Evolutionary conservation across 2,888 invertebrate genomes (phyloP).

Genomic region (Crepidodera aurea): DNA sequence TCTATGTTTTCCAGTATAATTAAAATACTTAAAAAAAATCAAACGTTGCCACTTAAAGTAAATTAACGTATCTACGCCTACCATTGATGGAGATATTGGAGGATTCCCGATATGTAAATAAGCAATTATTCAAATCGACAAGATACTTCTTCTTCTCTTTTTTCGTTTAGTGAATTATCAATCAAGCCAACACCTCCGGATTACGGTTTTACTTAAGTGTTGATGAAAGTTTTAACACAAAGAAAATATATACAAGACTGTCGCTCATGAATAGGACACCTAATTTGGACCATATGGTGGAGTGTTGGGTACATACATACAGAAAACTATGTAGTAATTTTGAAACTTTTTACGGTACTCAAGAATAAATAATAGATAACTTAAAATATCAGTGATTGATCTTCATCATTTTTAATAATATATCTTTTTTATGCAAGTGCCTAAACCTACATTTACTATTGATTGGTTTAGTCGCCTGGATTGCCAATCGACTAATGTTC

Average conservation of each 20-base stretch:
- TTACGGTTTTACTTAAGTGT: slow-evolving; percentile 8
- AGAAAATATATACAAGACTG: not conserved
- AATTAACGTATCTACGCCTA: slow-evolving; percentile 12
- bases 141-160: slow-evolving; percentile 10
- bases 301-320: not conserved
- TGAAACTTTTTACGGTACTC: no score
- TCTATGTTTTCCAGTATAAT: slow-evolving; percentile 10
- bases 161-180: slow-evolving; percentile 14
- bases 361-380: no score
- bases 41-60: slow-evolving; percentile 18
- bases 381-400: no score
- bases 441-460: no score
- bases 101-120: slow-evolving; percentile 30
- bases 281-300: slow-evolving; percentile 5
- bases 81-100: slow-evolving; percentile 23
- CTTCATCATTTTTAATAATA: no score
- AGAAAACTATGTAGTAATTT: no score
- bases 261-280: slow-evolving; percentile 1
- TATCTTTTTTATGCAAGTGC: no score
- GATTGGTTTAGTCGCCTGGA: no score
- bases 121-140: slow-evolving; percentile 29
- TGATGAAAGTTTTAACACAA: slow-evolving; percentile 6
- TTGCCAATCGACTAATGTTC: no score
- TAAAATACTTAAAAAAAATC: slow-evolving; percentile 23
- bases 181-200: slow-evolving; percentile 23